A percentile compares a stretch with the other conserved stretches of the same genome.
Evolutionary conservation across 2,888 invertebrate species (phyloP).

Genomic region (Rhorus exstirpatorius): DNA sequence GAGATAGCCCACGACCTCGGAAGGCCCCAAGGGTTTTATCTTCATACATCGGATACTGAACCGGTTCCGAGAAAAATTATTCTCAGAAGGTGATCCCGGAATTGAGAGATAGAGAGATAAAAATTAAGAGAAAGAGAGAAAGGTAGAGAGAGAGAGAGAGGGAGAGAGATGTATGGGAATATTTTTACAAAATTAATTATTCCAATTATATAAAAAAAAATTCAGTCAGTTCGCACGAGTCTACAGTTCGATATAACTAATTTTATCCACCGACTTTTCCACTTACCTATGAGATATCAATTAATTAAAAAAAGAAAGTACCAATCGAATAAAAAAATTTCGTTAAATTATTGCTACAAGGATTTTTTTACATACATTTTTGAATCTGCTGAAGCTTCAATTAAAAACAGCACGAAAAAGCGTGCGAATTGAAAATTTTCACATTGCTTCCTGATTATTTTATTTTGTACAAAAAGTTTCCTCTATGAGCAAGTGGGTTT

Average conservation of each 20-base stretch:
- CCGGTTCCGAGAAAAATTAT: constrained; percentile 69
- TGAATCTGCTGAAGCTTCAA: too few species aligned
- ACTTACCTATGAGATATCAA: not conserved
- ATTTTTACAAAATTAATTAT: not conserved
- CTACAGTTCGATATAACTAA: too few species aligned
- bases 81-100: constrained; percentile 71
- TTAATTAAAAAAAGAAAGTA: not conserved
- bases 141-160: too few species aligned
- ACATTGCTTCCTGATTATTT: too few species aligned
- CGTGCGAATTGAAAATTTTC: too few species aligned
- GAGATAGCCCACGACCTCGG: constrained; percentile 52
- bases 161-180: not conserved
- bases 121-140: too few species aligned
- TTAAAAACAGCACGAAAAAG: too few species aligned
- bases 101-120: constrained; percentile 52
- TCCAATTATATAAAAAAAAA: not conserved
- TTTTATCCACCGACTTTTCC: not conserved
- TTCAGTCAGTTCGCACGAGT: not conserved
- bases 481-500: too few species aligned
- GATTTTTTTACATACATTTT: not conserved
- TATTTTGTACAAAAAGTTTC: too few species aligned
- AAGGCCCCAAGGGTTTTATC: constrained; percentile 48
- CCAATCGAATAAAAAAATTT: not conserved
- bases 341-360: not conserved
- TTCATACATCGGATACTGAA: constrained; percentile 60